A percentile compares a stretch with the other conserved stretches of the same genome.
phyloP scores from a whole-genome alignment of 2,797 vertebrate species.

The Gobio occitaniae region DNA sequence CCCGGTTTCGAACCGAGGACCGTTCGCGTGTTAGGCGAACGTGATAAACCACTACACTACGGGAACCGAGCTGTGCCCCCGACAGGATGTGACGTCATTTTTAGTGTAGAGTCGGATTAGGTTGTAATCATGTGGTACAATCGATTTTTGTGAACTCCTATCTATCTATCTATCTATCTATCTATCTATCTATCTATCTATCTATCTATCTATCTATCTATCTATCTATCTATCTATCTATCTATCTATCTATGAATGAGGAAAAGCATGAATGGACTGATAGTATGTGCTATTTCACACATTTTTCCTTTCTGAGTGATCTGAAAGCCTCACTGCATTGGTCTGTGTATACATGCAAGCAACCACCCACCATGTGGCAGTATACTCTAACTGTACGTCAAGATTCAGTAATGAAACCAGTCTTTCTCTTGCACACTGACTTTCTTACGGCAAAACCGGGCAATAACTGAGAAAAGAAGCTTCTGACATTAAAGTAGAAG shows the following conservation, averaged over 20 bases:
- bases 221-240: background rate
- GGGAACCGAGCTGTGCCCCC: constrained; percentile 55
- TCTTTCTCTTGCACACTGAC: background rate
- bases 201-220: background rate
- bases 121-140: background rate
- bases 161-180: background rate
- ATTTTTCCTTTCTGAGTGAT: background rate
- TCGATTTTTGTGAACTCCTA: background rate
- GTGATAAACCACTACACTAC: constrained; percentile 87
- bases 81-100: background rate
- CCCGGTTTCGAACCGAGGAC: constrained; percentile 77
- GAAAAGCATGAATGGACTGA: background rate
- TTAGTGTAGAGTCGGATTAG: fast-evolving
- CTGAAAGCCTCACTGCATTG: background rate
- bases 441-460: background rate
- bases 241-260: too few relatives aligned
- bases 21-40: constrained; percentile 84
- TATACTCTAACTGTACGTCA: background rate
- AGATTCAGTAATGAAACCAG: background rate
- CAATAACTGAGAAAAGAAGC: background rate
- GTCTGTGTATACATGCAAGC: background rate
- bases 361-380: background rate
- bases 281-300: background rate
- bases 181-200: background rate
- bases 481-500: background rate